Conservation (phyloP, 2,113 vertebrate genomes). For the Myiozetetes cayanensis region DNA sequence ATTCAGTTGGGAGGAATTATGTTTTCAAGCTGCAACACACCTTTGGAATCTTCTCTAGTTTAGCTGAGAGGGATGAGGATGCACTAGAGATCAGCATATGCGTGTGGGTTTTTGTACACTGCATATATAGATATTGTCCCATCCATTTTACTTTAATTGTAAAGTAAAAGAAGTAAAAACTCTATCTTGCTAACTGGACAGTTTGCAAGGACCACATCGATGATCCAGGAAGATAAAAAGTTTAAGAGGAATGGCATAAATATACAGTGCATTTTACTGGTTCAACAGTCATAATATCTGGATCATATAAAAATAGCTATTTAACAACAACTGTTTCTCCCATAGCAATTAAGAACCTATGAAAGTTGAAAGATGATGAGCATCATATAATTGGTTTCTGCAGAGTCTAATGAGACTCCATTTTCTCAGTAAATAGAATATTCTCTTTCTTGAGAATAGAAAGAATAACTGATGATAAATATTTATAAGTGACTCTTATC, state of each 20-base stretch:
- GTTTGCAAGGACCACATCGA: background rate
- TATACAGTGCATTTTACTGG: background rate
- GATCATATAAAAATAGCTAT: slow-evolving; percentile 40
- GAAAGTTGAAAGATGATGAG: slow-evolving; percentile 47
- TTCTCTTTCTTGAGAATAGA: slow-evolving; percentile 35
- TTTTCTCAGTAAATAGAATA: slow-evolving; percentile 19
- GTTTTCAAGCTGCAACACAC: background rate
- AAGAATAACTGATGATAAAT: slow-evolving; percentile 28
- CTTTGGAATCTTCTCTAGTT: background rate
- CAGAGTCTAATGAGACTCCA: slow-evolving; percentile 11
- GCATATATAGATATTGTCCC: background rate
- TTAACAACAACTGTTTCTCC: slow-evolving; percentile 46
- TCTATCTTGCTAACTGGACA: background rate
- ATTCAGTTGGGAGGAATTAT: background rate
- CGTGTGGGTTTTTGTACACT: background rate
- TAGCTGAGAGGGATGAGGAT: background rate
- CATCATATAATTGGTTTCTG: slow-evolving; percentile 38
- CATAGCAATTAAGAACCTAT: slow-evolving; percentile 51
- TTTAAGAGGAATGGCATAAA: background rate
- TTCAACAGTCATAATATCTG: background rate
- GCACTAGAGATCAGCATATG: background rate
- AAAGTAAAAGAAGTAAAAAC: no score
- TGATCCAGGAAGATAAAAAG: background rate
- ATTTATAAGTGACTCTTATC: slow-evolving; percentile 39
- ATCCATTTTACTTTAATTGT: background rate